Percentiles rank a stretch among this genome's conserved stretches.
Evolutionary conservation across 1,140 invertebrate species (phyloP).

Genomic region (Drosophila santomea): DNA sequence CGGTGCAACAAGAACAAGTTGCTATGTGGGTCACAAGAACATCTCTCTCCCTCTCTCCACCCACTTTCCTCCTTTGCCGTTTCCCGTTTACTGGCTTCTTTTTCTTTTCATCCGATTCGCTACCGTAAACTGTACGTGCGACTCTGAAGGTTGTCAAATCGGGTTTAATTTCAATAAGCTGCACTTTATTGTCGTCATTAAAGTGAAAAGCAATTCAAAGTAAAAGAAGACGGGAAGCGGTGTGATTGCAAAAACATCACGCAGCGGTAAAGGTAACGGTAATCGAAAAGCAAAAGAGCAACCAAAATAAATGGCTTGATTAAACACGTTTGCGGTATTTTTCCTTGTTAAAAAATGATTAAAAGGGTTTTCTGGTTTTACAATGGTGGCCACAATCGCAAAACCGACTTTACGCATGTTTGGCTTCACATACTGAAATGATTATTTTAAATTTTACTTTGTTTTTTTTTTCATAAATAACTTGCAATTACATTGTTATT

Average conservation of each 20-base stretch:
- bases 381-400: too few relatives aligned
- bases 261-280: conserved; percentile 24
- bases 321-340: conserved; percentile 26
- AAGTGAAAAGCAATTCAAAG: conserved; percentile 24
- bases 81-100: conserved; percentile 32
- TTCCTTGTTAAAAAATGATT: conserved; percentile 4
- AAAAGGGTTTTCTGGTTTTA: conserved; percentile 12
- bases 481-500: too few relatives aligned
- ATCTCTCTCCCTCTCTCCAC: conserved; percentile 15
- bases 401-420: too few relatives aligned
- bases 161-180: conserved; percentile 63
- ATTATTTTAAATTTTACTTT: too few relatives aligned
- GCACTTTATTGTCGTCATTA: conserved; percentile 56
- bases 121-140: conserved; percentile 63
- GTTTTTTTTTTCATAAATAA: too few relatives aligned
- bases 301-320: conserved; percentile 5
- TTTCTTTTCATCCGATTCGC: conserved; percentile 3
- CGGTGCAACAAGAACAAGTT: conserved; percentile 69
- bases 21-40: conserved; percentile 54
- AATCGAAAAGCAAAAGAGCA: conserved; percentile 11
- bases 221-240: conserved; percentile 25
- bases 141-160: conserved; percentile 54
- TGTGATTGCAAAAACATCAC: conserved; percentile 29
- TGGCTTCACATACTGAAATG: too few relatives aligned
- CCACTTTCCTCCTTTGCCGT: conserved; percentile 21